Evolutionary conservation across 2,888 invertebrate genomes (phyloP), one percentile per base, ranked within the genome.

Genomic region (Seira ritae): DNA sequence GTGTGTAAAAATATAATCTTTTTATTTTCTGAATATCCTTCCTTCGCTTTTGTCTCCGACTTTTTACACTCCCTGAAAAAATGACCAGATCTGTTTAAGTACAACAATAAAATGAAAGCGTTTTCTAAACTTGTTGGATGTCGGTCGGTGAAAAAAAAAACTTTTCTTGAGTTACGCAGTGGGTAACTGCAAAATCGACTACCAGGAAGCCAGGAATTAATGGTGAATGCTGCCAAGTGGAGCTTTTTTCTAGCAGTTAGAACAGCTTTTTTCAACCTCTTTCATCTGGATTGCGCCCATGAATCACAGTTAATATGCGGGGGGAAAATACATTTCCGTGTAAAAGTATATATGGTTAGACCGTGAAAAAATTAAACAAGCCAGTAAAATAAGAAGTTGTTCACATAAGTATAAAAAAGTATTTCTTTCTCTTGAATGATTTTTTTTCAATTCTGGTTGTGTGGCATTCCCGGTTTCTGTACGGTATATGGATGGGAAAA

Each of bases 401-500:
- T 55, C n/a, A 12, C 6, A 55, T 31, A 55, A 42, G 42, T 12
- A 42, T 1, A 55, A 55, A 55, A 55, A 55, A 55, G 31, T 31
- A 31, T 31, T 55, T 12, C 55, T n/a, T 17, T 8, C 55, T 55
- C 55, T 12, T 55, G 17, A 55, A 55, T 55, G 55, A 55, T 55
- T 55, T 55, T 55, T 55, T 55, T 55, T 55, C 17, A 31, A 55
- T 55, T 72, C 72, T 60, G 72, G 72, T 72, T 60, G 72, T 60
- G 72, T 60, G 60, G 60, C 72, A 62, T 73, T 65, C 73, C 37
- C 62, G 15, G 55, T 50, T 75, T 42, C 19, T 8, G 46, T 46
- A 23, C 12, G 60, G 55, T 37, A 17, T 62, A 77, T 77, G 70
- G 77, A 60, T 77, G 77, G 77, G 77, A 77, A 77, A 69, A 37